Percentiles rank a stretch among this genome's conserved stretches.
Conservation (phyloP, 2,888 invertebrate genomes). For the Endotricha flammealis region DNA sequence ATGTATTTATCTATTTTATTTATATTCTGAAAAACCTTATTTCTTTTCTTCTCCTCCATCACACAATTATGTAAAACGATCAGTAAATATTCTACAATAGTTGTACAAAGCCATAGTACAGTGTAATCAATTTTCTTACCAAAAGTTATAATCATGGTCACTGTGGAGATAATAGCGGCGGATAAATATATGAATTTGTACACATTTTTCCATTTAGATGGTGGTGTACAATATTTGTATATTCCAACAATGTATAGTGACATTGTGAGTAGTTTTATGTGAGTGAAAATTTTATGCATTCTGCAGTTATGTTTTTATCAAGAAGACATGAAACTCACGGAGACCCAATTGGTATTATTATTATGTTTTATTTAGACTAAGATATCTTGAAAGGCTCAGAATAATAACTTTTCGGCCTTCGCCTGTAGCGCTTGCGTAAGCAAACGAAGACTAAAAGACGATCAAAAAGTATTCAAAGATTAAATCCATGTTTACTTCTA, state of each 20-base stretch:
- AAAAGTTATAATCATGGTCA: neutral
- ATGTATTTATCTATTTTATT: neutral
- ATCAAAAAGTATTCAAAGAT: too few relatives aligned
- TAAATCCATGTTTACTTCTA: too few relatives aligned
- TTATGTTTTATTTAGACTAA: too few relatives aligned
- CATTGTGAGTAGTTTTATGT: slow-evolving; percentile 2
- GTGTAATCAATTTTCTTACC: neutral
- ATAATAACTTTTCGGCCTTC: too few relatives aligned
- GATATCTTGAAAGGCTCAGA: too few relatives aligned
- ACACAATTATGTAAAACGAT: neutral
- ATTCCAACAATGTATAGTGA: neutral
- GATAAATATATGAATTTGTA: neutral
- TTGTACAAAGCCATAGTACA: neutral
- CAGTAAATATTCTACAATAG: neutral
- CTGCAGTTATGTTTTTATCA: too few relatives aligned
- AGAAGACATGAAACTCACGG: too few relatives aligned
- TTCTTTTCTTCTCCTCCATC: neutral
- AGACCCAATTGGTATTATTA: too few relatives aligned
- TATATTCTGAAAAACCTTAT: neutral
- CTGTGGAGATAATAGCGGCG: neutral
- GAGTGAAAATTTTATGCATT: neutral
- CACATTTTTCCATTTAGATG: neutral
- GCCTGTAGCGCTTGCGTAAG: too few relatives aligned
- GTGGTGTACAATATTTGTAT: neutral
- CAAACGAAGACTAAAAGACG: too few relatives aligned